These are phyloP conservation scores for Ammodytes dubius DNA, from an alignment of 2,113 vertebrate genomes.

Conservation along the genomic window DNA sequence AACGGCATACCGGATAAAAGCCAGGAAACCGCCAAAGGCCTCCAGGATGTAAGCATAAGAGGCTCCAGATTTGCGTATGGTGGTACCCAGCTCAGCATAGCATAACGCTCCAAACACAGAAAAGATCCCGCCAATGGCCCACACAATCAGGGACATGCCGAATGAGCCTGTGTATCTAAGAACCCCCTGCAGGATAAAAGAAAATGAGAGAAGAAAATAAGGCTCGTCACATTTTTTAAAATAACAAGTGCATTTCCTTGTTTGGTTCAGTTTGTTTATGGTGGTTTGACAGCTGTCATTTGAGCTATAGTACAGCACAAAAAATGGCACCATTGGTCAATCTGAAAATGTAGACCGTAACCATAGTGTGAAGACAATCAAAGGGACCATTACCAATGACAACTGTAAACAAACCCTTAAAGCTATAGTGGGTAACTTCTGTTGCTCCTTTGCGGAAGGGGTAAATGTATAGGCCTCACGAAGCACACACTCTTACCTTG, in stretches of 20 bases:
- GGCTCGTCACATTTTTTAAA: neutral
- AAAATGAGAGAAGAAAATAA: slow-evolving; percentile 4
- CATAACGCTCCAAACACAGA: slow-evolving; percentile 88
- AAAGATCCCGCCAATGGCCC: slow-evolving; percentile 86
- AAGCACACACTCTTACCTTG: slow-evolving; percentile 68
- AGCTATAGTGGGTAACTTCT: too few species aligned
- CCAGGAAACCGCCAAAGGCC: slow-evolving; percentile 86
- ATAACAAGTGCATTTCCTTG: neutral
- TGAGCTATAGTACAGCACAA: neutral
- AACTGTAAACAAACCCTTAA: too few species aligned
- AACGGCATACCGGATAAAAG: slow-evolving; percentile 82
- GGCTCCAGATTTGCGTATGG: slow-evolving; percentile 88
- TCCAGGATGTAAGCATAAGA: slow-evolving; percentile 88
- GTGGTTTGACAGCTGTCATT: neutral
- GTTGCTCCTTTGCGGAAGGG: too few species aligned
- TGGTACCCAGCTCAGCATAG: slow-evolving; percentile 89
- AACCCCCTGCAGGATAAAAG: slow-evolving; percentile 81
- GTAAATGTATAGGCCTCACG: neutral
- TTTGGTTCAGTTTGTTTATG: neutral
- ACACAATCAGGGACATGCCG: slow-evolving; percentile 86
- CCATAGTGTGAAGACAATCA: neutral
- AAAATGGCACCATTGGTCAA: neutral
- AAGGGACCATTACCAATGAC: neutral
- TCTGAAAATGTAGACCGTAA: neutral
- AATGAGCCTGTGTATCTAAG: slow-evolving; percentile 84